Evolutionary conservation across 2,888 invertebrate genomes (phyloP), one percentile per base, ranked within the genome.

Genomic region (Gnatocerus cornutus): DNA sequence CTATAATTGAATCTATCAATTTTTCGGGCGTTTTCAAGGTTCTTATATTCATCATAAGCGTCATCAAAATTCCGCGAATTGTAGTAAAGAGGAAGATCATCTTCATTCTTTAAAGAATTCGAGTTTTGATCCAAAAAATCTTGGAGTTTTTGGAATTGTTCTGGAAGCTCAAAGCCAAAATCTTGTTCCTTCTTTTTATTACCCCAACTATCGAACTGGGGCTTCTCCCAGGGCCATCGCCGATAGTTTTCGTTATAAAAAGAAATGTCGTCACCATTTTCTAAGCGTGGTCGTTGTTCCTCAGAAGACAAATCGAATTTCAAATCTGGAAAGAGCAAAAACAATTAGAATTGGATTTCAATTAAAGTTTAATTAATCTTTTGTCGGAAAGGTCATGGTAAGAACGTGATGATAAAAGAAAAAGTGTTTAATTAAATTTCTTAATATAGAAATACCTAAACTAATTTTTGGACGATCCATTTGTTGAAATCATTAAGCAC

Each of bases 251-350:
- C 68, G 55, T 27, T 43, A 55, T 70, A 52, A 43, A 70, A n/a
- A 45, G 65, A n/a, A 45, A 67, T 53, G 41, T 67, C 56, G 2
- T 70, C 61, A 30, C 33, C 50, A 14, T 37, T 64, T 29, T 75
- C 72, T 43, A 72, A 55, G 13, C 52, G 69, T 43, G 58, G 72
- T 21, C 73, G 56, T 72, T 71, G 63, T 68, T 71, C 48, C 69
- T 66, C 39, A 72, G 50, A 16, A 64, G 70, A 66, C 37, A 74
- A 72, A 45, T 77, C 74, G 64, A 75, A 73, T 62, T 77, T 75
- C 45, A 76, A 64, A 70, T 74, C 78, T 78, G 68, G n/a, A 33
- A 33, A 9, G 2, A 9, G n/a, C n/a, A 21, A 21, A 21, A 4
- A 21, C 1, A 21, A 21, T 21, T 45, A 7, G 45, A 45, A 13